These are phyloP conservation scores for Aphelenchoides avenae DNA, from an alignment of 1,140 invertebrate species.

Conservation along the genomic window DNA sequence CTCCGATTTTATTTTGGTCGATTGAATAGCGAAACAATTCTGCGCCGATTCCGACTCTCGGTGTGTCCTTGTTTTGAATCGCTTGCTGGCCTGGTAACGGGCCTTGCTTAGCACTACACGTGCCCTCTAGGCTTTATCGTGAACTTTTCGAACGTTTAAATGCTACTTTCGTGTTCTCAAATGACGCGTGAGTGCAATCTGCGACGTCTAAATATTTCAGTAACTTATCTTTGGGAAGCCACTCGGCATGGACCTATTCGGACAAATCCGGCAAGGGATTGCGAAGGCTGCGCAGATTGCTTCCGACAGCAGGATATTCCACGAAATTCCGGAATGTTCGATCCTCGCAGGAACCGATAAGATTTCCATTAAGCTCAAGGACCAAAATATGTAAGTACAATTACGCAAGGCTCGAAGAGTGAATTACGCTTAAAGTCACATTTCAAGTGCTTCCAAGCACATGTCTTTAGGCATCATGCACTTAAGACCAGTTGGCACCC, in stretches of 20 bases:
- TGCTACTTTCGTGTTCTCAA: constrained; percentile 1
- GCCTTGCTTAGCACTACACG: constrained; percentile 1
- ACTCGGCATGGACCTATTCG: constrained; percentile 28
- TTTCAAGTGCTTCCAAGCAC: not conserved
- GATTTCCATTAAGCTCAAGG: constrained; percentile 31
- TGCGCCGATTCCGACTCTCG: constrained; percentile 5
- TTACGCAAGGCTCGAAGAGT: not conserved
- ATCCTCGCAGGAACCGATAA: constrained; percentile 16
- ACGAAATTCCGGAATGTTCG: constrained; percentile 36
- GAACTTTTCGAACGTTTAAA: constrained; percentile 6
- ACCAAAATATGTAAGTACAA: constrained; percentile 31
- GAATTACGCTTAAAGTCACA: not conserved
- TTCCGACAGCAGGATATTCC: constrained; percentile 23
- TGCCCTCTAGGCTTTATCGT: not conserved
- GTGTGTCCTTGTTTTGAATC: constrained; percentile 8
- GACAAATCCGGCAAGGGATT: constrained; percentile 25
- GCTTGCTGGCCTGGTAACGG: constrained; percentile 1
- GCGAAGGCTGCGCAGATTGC: constrained; percentile 36
- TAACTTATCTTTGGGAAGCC: not conserved
- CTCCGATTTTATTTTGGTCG: too few relatives aligned
- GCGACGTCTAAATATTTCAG: not conserved
- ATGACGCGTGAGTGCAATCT: not conserved
- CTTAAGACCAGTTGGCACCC: constrained; percentile 6
- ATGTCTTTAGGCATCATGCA: constrained; percentile 1
- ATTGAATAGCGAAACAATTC: too few relatives aligned